These are phyloP conservation scores for Meloe dianella DNA, from an alignment of 2,888 invertebrate species.

Conservation along the genomic window DNA sequence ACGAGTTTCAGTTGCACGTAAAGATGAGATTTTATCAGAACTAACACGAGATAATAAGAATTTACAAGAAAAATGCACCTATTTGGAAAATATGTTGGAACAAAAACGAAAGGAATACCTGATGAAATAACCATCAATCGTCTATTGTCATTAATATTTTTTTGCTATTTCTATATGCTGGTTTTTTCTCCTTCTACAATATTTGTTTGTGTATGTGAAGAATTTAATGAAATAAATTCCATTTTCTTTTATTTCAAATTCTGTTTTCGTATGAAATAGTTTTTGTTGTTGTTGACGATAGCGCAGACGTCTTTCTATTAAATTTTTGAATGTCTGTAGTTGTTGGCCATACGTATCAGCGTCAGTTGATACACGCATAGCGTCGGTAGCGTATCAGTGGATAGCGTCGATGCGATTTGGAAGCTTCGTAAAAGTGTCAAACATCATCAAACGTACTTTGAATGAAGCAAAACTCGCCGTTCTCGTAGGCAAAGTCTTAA, in stretches of 20 bases:
- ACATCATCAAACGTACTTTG: too few species aligned
- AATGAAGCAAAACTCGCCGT: too few species aligned
- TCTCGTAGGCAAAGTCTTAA: too few species aligned
- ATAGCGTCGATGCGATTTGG: too few species aligned
- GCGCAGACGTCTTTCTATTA: slow-evolving; percentile 1
- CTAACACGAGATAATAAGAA: slow-evolving; percentile 74
- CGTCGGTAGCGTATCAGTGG: not conserved
- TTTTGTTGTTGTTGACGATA: not conserved
- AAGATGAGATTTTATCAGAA: slow-evolving; percentile 77
- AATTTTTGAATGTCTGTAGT: not conserved
- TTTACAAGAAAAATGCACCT: slow-evolving; percentile 73
- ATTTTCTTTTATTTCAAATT: not conserved
- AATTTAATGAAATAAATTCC: not conserved
- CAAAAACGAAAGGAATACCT: slow-evolving; percentile 77
- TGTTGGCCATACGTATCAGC: not conserved
- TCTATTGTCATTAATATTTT: not conserved
- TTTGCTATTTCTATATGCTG: not conserved
- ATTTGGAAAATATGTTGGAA: slow-evolving; percentile 77
- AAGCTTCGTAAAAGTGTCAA: too few species aligned
- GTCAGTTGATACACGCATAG: not conserved
- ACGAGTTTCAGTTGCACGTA: slow-evolving; percentile 79
- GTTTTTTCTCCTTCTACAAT: not conserved
- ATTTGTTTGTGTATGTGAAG: not conserved
- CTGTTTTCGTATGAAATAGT: too few species aligned
- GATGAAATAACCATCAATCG: slow-evolving; percentile 50